Evolutionary conservation across 2,797 vertebrate genomes (phyloP), one percentile per base, ranked within the genome.

Genomic region (Leucoraja ocellata): DNA sequence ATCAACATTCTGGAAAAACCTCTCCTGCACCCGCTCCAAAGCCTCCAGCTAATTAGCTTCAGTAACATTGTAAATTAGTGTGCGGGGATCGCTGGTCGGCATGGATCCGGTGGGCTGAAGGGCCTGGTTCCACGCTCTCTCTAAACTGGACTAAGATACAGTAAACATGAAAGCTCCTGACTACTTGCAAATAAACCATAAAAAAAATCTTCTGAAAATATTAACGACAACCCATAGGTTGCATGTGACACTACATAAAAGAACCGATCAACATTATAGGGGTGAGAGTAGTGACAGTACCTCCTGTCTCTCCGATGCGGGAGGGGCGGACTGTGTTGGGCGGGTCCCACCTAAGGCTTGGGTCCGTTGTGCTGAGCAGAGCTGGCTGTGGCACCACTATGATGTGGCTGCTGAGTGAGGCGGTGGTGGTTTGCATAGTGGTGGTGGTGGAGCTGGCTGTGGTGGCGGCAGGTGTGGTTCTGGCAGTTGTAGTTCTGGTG

Each of bases 221-320:
- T 32, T 63, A 65, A 68, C 0, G 9, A 21, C 36, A n/a, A 23
- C 36, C 61, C 61, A n/a, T 32, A 36, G 14, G 68, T 9, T 36
- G 32, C 68, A 63, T 28, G 63, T 88, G 32, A 68, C 36, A 18
- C 32, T 36, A 32, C 76, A 28, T 58, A 54, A 92, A 46, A 11
- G 46, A 28, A 92, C 46, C 28, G 71, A 92, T 54, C 0, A 54
- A 25, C 68, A 36, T 73, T 92, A 13, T 76, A 54, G 10, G 25
- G 90, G 90, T 92, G 73, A 36, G 7, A 5, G 21, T 96, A 97
- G 71, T 92, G 73, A 23, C 13, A 5, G 21, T 96, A 97, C 97
- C 97, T 97, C 96, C 95, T 95, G 96, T 95, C 10, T 97, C 96
- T 95, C 94, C 96, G 54, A 96, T 96, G 96, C 97, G 97, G 95